A percentile compares a stretch with the other conserved stretches of the same genome.
Conservation (phyloP, 2,888 invertebrate species). For the Rotaria socialis region DNA sequence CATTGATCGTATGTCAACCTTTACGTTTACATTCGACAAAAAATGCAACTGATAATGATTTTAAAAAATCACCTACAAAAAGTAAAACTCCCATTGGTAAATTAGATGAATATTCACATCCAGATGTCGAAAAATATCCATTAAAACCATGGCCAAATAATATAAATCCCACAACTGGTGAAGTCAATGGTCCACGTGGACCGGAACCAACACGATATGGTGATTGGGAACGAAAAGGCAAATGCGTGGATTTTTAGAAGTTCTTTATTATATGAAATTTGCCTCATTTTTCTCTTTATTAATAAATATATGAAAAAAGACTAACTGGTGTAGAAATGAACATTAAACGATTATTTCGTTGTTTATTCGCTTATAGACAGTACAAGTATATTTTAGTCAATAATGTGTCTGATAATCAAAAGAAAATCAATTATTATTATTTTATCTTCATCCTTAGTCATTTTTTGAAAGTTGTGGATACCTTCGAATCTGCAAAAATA, state of each 20-base stretch:
- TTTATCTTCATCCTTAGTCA: too few relatives aligned
- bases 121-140: constrained; percentile 39
- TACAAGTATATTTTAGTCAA: too few relatives aligned
- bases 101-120: constrained; percentile 43
- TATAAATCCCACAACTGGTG: constrained; percentile 57
- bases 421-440: too few relatives aligned
- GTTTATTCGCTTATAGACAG: too few relatives aligned
- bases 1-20: background rate
- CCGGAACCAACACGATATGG: constrained; percentile 98
- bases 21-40: constrained; percentile 9
- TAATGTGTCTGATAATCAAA: too few relatives aligned
- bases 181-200: constrained; percentile 86
- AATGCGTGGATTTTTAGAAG: constrained; percentile 81
- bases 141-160: constrained; percentile 40
- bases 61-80: background rate
- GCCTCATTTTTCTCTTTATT: background rate
- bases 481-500: too few relatives aligned
- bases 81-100: constrained; percentile 39
- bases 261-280: background rate
- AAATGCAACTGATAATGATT: constrained; percentile 15
- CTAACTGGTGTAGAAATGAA: background rate
- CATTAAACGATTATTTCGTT: too few relatives aligned
- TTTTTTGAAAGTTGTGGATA: too few relatives aligned
- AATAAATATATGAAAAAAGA: background rate
- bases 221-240: constrained; percentile 97